These are phyloP conservation scores for Choloepus hoffmanni DNA, from an alignment of 2,113 vertebrate genomes.

Conservation along the genomic window DNA sequence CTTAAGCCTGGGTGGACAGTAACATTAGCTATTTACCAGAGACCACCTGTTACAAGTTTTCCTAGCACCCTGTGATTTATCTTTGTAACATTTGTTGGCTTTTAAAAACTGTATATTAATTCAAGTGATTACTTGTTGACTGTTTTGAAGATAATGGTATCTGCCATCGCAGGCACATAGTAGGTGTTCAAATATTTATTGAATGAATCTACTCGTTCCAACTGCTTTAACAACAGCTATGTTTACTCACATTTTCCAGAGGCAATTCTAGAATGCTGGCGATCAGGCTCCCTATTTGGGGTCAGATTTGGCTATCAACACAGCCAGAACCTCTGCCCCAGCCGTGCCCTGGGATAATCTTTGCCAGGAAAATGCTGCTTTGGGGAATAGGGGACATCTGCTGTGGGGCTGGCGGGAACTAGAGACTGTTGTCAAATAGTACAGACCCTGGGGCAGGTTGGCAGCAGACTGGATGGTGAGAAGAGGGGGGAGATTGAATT, in stretches of 20 bases:
- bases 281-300: background rate
- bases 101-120: background rate
- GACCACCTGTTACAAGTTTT: background rate
- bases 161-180: background rate
- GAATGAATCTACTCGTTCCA: background rate
- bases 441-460: background rate
- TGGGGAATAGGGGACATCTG: conserved; percentile 4
- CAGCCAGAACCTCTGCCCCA: conserved; percentile 12
- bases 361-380: background rate
- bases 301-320: background rate
- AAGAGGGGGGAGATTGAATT: background rate
- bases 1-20: background rate
- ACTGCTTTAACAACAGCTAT: background rate
- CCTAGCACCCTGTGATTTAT: background rate
- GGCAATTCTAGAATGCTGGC: background rate
- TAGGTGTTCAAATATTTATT: conserved; percentile 45
- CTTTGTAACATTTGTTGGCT: background rate
- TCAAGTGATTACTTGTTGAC: background rate
- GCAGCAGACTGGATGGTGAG: background rate
- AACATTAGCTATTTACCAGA: background rate
- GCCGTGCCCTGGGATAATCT: conserved; percentile 10
- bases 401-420: background rate
- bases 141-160: background rate
- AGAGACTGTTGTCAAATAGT: background rate
- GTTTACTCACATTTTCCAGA: background rate